Percentiles rank a stretch among this genome's conserved stretches.
Evolutionary conservation across 2,888 invertebrate species (phyloP).

Genomic region (Malacosoma neustria): DNA sequence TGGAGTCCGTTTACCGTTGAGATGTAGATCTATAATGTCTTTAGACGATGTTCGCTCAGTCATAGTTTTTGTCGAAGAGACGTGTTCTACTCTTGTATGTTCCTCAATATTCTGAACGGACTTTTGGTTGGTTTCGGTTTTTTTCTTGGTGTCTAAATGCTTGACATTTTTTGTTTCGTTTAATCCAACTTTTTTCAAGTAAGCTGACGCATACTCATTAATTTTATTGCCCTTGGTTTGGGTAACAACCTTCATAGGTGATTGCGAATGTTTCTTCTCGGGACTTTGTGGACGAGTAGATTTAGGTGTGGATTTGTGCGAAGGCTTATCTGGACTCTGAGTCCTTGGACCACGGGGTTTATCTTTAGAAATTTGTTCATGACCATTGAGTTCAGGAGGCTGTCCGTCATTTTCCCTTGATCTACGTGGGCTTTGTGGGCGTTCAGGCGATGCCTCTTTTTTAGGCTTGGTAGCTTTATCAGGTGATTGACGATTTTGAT

Average conservation of each 20-base stretch:
- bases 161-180: slow-evolving; percentile 46
- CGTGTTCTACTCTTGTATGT: slow-evolving; percentile 28
- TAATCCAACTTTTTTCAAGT: slow-evolving; percentile 63
- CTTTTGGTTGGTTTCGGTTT: slow-evolving; percentile 22
- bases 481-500: slow-evolving; percentile 25
- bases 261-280: slow-evolving; percentile 51
- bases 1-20: slow-evolving; percentile 47
- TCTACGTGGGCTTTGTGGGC: slow-evolving; percentile 24
- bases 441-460: slow-evolving; percentile 36
- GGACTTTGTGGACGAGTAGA: slow-evolving; percentile 48
- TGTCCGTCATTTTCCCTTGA: slow-evolving; percentile 26
- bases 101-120: slow-evolving; percentile 25
- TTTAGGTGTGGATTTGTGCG: slow-evolving; percentile 33
- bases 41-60: slow-evolving; percentile 44
- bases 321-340: slow-evolving; percentile 43
- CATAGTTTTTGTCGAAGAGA: slow-evolving; percentile 26
- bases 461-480: slow-evolving; percentile 27
- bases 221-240: slow-evolving; percentile 57
- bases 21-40: slow-evolving; percentile 39
- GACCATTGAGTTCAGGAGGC: slow-evolving; percentile 32
- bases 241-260: slow-evolving; percentile 43
- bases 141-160: slow-evolving; percentile 28
- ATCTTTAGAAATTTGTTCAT: slow-evolving; percentile 28
- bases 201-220: slow-evolving; percentile 63
- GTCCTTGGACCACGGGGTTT: slow-evolving; percentile 22